Base-by-base conservation (phyloP, 1,140 invertebrate species). In the Drosophila nannoptera region DNA sequence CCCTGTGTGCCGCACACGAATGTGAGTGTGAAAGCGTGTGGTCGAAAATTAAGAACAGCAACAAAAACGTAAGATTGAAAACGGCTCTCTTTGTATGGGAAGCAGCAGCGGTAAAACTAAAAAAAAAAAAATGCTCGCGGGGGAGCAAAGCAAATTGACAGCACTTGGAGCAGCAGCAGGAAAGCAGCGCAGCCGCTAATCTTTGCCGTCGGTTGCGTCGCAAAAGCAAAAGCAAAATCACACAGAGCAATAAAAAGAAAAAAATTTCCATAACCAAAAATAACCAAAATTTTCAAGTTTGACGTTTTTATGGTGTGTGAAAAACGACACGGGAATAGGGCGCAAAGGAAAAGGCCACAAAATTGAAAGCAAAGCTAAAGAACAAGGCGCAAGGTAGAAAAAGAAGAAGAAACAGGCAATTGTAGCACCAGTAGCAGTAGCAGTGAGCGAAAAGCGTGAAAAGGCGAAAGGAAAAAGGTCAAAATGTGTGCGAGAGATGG, bases 161-260 rank as follows among this genome's bases (percentile, higher is more conserved):
- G 70, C 49, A 76, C 64, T 52, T 68, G 62, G 33, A 66, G 45
- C 67, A 70, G 45, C 62, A 73, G 77, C 58, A 75, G 60, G 35
- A 69, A 55, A 82, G 78, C 78, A 82, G 78, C 77, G 73, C 80
- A 84, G 81, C 73, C 80, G 80, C 76, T 80, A 84, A 78, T 84
- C 77, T 76, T 77, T 66, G 74, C 53, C 61, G 77, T 81, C 77
- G 69, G 61, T 78, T 54, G 70, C 56, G 56, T 80, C 69, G 77
- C 77, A 76, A 78, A 78, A 78, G 63, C 58, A 69, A 72, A 36
- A 36, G 40, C 40, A 43, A 43, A 42, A 65, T 55, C 48, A 62
- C 58, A 53, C 45, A 61, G 48, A 59, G 53, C 43, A 54, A 56
- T 55, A 60, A 71, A 74, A 70, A 33, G 46, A 35, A 73, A 50